Conservation (phyloP, 2,888 invertebrate genomes). For the Folsomia candida region DNA sequence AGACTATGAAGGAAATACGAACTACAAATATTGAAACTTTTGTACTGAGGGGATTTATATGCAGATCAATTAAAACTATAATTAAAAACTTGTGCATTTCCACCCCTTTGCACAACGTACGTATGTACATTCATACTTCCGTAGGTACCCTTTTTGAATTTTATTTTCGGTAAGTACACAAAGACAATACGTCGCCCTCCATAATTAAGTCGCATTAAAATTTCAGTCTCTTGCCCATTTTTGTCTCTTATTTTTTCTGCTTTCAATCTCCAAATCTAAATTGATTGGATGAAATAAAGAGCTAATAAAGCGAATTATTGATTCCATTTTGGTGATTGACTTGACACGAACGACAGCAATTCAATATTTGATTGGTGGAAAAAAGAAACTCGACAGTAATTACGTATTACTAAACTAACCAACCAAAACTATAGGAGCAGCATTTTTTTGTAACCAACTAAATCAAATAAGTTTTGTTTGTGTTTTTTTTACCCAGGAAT, state of each 20-base stretch:
- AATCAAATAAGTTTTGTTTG: background rate
- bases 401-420: background rate
- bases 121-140: no score
- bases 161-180: background rate
- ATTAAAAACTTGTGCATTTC: no score
- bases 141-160: background rate
- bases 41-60: no score
- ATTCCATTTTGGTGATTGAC: background rate
- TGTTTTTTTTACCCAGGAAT: background rate
- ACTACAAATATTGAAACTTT: no score
- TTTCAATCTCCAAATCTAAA: background rate
- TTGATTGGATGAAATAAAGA: background rate
- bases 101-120: no score
- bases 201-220: background rate
- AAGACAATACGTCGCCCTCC: background rate
- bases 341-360: conserved; percentile 1
- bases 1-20: no score
- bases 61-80: no score
- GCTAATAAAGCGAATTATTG: conserved; percentile 3
- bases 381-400: background rate
- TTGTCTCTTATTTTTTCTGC: background rate
- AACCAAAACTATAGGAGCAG: background rate
- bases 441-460: background rate
- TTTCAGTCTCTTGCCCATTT: background rate
- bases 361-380: background rate